Evolutionary conservation across 2,797 vertebrate species (phyloP), one percentile per base, ranked within the genome.

Genomic region (Chromobotia macracanthus): DNA sequence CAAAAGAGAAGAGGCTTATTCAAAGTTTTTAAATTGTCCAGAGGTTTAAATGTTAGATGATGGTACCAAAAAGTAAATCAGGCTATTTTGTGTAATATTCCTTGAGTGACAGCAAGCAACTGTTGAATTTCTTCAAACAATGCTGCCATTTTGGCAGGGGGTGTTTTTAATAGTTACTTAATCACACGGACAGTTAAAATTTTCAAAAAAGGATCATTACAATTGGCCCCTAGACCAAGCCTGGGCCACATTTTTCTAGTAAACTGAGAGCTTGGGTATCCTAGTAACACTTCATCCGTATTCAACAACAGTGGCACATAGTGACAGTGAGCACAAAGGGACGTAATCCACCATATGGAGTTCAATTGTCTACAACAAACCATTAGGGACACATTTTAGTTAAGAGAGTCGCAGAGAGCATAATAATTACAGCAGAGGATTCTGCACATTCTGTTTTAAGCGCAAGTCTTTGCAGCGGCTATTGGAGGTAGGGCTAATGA

Each of bases 321-420:
- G 60, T 3, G n/a, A 69, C 53, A 2, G 48, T 0, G 44, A 64
- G 41, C 63, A 81, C 48, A 84, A 66, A 81, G 66, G 60, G 72
- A 51, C 60, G 61, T 65, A 79, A 79, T 72, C 60, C 51, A 71
- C 35, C 53, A 7, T 68, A 74, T 51, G 41, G 67, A 72, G 63
- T 56, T 66, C 63, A 65, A 61, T 81, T 83, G 70, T 64, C 71
- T 72, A 69, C 53, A 44, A 78, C 56, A 74, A 82, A 82, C 69
- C 71, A 69, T 75, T 19, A n/a, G 41, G 66, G 66, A 56, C 16
- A 10, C 4, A 3, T 55, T 58, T 77, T 53, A 58, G 60, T 69
- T 58, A 74, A 25, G 3, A 10, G 46, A 61, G 44, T 55, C 12
- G 1, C 72, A 31, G 50, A 35, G 48, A 55, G 72, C 65, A 81